Percentiles rank a stretch among this genome's conserved stretches.
phyloP scores from a whole-genome alignment of 2,797 vertebrate genomes.

The Pantherophis alleghaniensis region DNA sequence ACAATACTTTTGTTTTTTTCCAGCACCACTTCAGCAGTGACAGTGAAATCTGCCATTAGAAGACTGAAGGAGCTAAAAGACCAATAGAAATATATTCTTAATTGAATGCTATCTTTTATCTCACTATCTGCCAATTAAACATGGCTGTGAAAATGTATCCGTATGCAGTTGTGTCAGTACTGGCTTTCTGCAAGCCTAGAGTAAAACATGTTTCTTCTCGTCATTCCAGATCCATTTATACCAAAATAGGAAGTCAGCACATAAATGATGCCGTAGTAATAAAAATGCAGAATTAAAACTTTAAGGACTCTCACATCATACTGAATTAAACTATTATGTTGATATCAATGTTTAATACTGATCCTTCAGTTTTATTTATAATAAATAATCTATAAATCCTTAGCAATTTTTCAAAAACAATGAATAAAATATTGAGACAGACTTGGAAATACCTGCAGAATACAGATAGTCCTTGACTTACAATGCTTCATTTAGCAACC shows the following conservation, averaged over 20 bases:
- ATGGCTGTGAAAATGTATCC: slow-evolving; percentile 30
- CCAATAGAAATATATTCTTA: slow-evolving; percentile 79
- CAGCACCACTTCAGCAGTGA: slow-evolving; percentile 98
- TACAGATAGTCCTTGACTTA: neutral
- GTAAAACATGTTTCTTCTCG: neutral
- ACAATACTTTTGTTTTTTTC: slow-evolving; percentile 34
- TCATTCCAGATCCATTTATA: neutral
- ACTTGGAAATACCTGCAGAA: neutral
- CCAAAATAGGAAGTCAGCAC: neutral
- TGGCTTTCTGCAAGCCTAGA: neutral
- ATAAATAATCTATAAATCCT: neutral
- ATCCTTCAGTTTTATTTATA: neutral
- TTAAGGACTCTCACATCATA: neutral
- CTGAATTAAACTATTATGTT: neutral
- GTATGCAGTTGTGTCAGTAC: accelerated
- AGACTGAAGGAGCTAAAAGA: slow-evolving; percentile 98
- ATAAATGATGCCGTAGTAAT: neutral
- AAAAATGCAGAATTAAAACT: neutral
- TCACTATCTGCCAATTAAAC: slow-evolving; percentile 54
- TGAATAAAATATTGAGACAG: neutral
- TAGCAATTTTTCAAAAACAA: neutral
- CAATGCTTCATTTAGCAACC: too few species aligned
- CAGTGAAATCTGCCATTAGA: slow-evolving; percentile 98
- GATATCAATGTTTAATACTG: neutral
- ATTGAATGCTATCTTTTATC: slow-evolving; percentile 28